Base-by-base conservation (phyloP, 37 sponge, comb jelly and placozoan genomes). In the Tethya wilhelma region DNA sequence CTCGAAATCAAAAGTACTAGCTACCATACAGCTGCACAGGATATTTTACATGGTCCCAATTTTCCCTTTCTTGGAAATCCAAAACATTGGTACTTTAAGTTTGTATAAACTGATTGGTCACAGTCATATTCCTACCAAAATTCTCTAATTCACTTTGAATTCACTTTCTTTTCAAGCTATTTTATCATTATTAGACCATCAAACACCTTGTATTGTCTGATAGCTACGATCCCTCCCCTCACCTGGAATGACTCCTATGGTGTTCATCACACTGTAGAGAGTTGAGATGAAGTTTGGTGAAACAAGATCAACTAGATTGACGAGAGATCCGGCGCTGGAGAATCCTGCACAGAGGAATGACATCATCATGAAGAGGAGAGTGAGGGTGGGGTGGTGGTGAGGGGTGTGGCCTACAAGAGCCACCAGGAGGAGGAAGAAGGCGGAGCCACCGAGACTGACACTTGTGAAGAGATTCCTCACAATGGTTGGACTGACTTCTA, bases 241-340 rank as follows among this genome's bases (percentile, higher is more conserved):
- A 77, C 86, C 86, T 77, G 86, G 70, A 58, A 78, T 41, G 32
- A 71, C 49, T 69, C 79, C 70, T 26, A 77, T n/a, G 26, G 86
- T 59, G 71, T 71, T 77, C 38, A 66, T 69, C 2, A 58, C 79
- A 70, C 64, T 64, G 39, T 46, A 78, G 28, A 85, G 64, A 32
- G 56, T 59, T 0, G 79, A 78, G n/a, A n/a, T n/a, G 22, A 62
- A 70, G 34, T 71, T 26, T n/a, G 77, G 85, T 4, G 71, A 23
- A 5, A 34, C 42, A 2, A 85, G 79, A 64, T 85, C 86, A 19
- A 59, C 40, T 28, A 63, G 44, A 32, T 78, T 85, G 14, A 71
- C 56, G 40, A 64, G 36, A n/a, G 67, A 59, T 22, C 79, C 78
- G 7, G 70, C 58, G 2, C 64, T n/a, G 37, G 44, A 46, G 3